Base-by-base conservation (phyloP, 2,113 vertebrate genomes). In the Sialia sialis region DNA sequence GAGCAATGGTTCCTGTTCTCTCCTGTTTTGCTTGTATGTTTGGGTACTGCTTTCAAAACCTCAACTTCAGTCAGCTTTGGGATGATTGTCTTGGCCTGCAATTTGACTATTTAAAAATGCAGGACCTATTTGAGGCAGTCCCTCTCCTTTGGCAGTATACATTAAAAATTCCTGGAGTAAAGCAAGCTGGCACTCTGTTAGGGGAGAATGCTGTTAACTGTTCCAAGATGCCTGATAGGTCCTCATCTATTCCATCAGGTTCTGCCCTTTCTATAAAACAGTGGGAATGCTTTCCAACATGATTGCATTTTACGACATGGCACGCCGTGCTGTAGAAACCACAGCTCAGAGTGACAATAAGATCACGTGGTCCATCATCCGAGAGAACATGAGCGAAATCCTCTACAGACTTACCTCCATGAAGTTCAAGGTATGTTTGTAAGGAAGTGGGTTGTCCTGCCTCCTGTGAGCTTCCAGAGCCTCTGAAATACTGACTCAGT, bases 181-280 rank as follows among this genome's bases (percentile, higher is more conserved):
- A 70, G 32, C 46, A 88, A 41, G 21, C 36, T 74, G 41, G 43
- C 8, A 5, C 13, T n/a, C 16, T 30, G 59, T 48, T 26, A 29
- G 38, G 52, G 64, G 11, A 87, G 39, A 11, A 20, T 66, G 17
- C n/a, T 69, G 4, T 44, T 60, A 39, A 27, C 29, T 55, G 19
- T 63, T 76, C 29, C 43, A 39, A 64, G 60, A 16, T 27, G 8
- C 25, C 67, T 78, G 38, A 91, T 36, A 14, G 18, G 30, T 73
- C 25, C 4, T 72, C 16, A 84, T 39, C 21, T 93, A 18, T 95
- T 87, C 56, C 22, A 21, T 9, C 97, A 99, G 99, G 97, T 99
- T 99, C 97, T 99, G 99, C 95, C 99, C 99, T 16, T 99, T 99
- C 97, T 99, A 99, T 86, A 99, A 99, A 97, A 99, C 99, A 0